Percentiles rank a stretch among this genome's conserved stretches.
Conservation (phyloP, 2,113 vertebrate species). For the Polypterus bichir region DNA sequence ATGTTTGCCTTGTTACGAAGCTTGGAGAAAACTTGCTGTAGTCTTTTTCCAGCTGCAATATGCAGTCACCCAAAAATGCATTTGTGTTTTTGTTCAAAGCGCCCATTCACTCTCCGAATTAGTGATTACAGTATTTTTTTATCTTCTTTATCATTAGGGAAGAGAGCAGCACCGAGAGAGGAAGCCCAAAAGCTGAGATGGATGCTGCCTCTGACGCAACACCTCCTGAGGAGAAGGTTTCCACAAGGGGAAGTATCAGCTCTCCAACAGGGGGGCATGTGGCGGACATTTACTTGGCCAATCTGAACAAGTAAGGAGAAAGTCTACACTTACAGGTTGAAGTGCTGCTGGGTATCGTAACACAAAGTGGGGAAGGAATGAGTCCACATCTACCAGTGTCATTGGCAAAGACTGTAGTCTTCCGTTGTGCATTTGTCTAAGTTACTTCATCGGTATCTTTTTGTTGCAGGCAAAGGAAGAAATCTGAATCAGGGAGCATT, state of each 20-base stretch:
- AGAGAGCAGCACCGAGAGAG: constrained; percentile 66
- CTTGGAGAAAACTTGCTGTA: too few species aligned
- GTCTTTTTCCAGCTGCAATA: too few species aligned
- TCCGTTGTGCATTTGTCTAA: too few species aligned
- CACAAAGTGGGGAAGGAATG: not conserved
- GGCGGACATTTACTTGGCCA: constrained; percentile 93
- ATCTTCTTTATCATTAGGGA: constrained; percentile 42
- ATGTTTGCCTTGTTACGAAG: too few species aligned
- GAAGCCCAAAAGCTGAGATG: constrained; percentile 82
- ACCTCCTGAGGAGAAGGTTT: constrained; percentile 79
- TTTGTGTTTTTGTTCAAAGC: too few species aligned
- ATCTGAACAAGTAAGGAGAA: constrained; percentile 88
- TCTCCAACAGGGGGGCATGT: constrained; percentile 89
- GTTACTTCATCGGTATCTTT: too few species aligned
- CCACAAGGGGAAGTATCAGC: constrained; percentile 71
- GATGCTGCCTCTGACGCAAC: constrained; percentile 59
- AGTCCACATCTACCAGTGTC: not conserved
- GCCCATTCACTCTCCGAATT: too few species aligned
- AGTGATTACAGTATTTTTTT: too few species aligned
- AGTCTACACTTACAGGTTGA: not conserved
- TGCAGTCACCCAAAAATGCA: too few species aligned
- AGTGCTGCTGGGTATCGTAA: too few species aligned
- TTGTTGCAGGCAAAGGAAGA: constrained; percentile 72
- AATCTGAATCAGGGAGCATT: constrained; percentile 75
- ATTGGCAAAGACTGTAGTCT: too few species aligned